phyloP scores from a whole-genome alignment of 2,888 invertebrate species.

The Agrotis clavis region DNA sequence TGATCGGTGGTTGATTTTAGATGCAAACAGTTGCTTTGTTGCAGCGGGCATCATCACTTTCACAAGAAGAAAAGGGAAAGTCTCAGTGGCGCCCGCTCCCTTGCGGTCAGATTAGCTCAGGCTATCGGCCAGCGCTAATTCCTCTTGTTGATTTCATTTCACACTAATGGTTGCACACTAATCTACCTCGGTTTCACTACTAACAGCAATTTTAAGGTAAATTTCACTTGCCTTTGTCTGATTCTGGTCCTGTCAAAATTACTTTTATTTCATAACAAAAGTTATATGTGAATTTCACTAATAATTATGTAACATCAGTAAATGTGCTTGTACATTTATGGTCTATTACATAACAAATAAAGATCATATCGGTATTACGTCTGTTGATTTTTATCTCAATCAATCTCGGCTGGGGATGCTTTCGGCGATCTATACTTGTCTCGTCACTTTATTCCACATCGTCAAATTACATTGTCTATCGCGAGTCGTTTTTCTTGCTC shows the following conservation, averaged over 20 bases:
- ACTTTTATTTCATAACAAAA: constrained; percentile 51
- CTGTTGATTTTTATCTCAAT: constrained; percentile 80
- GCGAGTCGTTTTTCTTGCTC: constrained; percentile 15
- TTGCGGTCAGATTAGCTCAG: constrained; percentile 88
- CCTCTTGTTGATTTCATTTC: constrained; percentile 87
- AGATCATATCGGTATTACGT: constrained; percentile 78
- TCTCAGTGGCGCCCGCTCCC: constrained; percentile 86
- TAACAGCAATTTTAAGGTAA: constrained; percentile 64
- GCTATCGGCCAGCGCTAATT: constrained; percentile 85
- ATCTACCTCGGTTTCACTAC: constrained; percentile 78
- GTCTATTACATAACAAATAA: constrained; percentile 64
- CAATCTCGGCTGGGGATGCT: constrained; percentile 75
- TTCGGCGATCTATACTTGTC: constrained; percentile 74
- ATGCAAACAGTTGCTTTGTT: constrained; percentile 84
- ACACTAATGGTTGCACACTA: constrained; percentile 78
- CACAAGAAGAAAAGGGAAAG: constrained; percentile 90
- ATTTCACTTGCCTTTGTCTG: constrained; percentile 50
- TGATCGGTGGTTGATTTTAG: constrained; percentile 76
- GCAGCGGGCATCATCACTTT: constrained; percentile 89
- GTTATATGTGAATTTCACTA: constrained; percentile 59
- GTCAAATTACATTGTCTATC: constrained; percentile 25
- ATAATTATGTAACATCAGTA: constrained; percentile 71
- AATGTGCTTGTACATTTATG: constrained; percentile 55
- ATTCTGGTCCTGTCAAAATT: constrained; percentile 38
- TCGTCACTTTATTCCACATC: constrained; percentile 63